phyloP scores from a whole-genome alignment of 30 jellyfish, hydroid and myxozoan genomes.

The Rhopilema esculentum region DNA sequence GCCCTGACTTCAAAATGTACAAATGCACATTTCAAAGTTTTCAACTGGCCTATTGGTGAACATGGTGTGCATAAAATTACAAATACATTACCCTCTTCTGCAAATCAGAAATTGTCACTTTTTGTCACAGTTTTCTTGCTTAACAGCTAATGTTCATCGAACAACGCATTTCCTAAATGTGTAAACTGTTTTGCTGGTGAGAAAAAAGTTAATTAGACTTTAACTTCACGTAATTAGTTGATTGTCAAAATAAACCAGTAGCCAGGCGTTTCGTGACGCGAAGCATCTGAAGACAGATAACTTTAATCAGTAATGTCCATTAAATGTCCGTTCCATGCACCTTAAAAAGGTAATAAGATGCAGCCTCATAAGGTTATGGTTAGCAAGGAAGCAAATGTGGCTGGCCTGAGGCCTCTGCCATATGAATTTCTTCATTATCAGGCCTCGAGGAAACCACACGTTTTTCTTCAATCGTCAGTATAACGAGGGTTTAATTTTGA shows the following conservation, averaged over 20 bases:
- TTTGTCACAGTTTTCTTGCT: too few relatives aligned
- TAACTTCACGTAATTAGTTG: not conserved
- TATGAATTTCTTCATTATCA: conserved; percentile 1
- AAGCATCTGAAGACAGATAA: not conserved
- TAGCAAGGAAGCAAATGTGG: conserved; percentile 55
- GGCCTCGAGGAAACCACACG: not conserved
- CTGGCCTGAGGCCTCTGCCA: not conserved
- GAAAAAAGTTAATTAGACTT: not conserved
- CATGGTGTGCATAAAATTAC: too few relatives aligned
- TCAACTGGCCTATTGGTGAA: too few relatives aligned
- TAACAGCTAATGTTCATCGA: not conserved
- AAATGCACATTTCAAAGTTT: too few relatives aligned
- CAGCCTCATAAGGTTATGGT: conserved; percentile 16
- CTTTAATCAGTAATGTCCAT: not conserved
- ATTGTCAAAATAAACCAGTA: not conserved
- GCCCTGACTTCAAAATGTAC: not conserved
- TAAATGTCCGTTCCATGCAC: not conserved
- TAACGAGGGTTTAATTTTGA: not conserved
- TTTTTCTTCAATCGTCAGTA: not conserved
- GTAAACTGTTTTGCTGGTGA: not conserved
- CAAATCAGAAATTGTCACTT: not conserved
- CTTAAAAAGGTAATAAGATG: not conserved
- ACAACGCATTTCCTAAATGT: not conserved
- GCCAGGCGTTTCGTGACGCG: not conserved
- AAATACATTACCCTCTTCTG: not conserved